Conservation (phyloP, 2,888 invertebrate genomes). For the Allolobophora icterica region DNA sequence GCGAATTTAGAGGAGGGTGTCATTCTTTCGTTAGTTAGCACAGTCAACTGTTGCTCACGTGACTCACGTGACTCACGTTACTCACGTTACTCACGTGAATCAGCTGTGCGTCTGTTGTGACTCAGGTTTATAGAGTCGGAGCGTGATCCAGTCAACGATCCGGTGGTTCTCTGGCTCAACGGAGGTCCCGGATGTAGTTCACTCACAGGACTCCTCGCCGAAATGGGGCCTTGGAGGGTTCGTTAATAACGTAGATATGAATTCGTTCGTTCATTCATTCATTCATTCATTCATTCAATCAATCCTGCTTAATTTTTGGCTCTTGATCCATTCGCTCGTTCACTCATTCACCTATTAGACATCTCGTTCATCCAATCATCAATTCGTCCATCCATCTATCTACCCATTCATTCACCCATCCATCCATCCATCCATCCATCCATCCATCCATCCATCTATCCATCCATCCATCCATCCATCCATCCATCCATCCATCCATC, state of each 20-base stretch:
- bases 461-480: too few species aligned
- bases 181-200: slow-evolving; percentile 49
- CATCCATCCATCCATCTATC: too few species aligned
- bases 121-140: slow-evolving; percentile 48
- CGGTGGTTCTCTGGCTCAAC: slow-evolving; percentile 47
- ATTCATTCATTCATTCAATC: background rate
- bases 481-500: background rate
- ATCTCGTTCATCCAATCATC: too few species aligned
- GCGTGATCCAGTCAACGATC: slow-evolving; percentile 43
- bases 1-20: too few species aligned
- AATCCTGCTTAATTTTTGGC: background rate
- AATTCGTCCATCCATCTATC: background rate
- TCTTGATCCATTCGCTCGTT: background rate
- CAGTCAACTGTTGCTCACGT: too few species aligned
- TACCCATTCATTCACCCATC: too few species aligned
- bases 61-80: too few species aligned
- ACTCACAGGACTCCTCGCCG: slow-evolving; percentile 43
- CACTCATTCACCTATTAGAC: too few species aligned
- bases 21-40: too few species aligned
- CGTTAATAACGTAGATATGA: background rate
- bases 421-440: too few species aligned
- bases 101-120: background rate
- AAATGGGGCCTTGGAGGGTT: slow-evolving; percentile 47
- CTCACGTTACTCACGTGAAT: background rate
- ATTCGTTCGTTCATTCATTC: slow-evolving; percentile 2